Evolutionary conservation across 2,888 invertebrate species (phyloP), one percentile per base, ranked within the genome.

Genomic region (Agriopis aurantiaria): DNA sequence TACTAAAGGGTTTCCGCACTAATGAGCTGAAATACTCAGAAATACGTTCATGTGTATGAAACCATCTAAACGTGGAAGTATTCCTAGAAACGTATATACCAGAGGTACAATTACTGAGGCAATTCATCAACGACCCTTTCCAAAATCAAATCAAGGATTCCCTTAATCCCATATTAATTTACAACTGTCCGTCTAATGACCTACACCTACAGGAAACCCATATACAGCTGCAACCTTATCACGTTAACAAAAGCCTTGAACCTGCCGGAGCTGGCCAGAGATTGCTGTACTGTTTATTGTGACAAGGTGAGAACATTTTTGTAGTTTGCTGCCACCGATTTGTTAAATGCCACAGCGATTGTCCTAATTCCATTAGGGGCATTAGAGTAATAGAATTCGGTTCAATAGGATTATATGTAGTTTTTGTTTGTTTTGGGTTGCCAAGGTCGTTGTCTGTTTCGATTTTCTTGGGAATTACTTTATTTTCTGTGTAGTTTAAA

Each of bases 321-420:
- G 58, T 68, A 64, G 53, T 68, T 59, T 46, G 45, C 45, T 51
- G 43, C 55, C 53, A 59, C 14, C 48, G 69, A 72, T 75, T 77
- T 73, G 74, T 75, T 73, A 77, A 77, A 77, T 73, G 75, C 70
- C 75, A 75, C 61, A 65, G 12, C 68, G 66, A 69, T 73, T 72
- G 73, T 72, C 71, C 68, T 66, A 71, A 74, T 75, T 70, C 75
- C 77, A 75, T 77, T 76, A 76, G 62, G 57, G 61, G 75, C 72
- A 74, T 76, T 72, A 71, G 59, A 55, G 61, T 65, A 72, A 73
- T 75, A 72, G 73, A 73, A 72, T 72, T 68, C 57, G 65, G 63
- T 69, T 71, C 65, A 64, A 68, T 68, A 65, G 63, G 49, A 63
- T 71, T 69, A 59, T 48, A 65, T 58, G 55, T 68, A 59, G 43